These are phyloP conservation scores for zebrafish (Danio rerio) DNA, from an alignment of 2,113 vertebrate genomes.

Conservation along the genomic window DNA sequence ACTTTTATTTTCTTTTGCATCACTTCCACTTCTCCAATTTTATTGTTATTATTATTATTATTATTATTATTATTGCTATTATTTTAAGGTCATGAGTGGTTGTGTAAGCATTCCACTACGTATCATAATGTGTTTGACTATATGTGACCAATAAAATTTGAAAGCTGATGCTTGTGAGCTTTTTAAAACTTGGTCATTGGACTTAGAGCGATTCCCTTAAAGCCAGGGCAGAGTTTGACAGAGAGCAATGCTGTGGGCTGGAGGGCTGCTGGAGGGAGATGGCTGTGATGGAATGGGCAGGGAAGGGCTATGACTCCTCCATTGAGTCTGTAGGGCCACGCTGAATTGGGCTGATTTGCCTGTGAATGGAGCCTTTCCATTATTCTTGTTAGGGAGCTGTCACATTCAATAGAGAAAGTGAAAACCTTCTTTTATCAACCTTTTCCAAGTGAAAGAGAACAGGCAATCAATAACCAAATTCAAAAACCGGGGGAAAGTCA, in stretches of 20 bases:
- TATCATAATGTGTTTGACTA: no score
- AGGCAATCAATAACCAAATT: slow-evolving; percentile 94
- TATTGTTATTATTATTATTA: no score
- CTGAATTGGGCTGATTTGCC: slow-evolving; percentile 99
- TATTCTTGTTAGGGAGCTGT: slow-evolving; percentile 99
- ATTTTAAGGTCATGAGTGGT: no score
- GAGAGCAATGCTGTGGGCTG: no score
- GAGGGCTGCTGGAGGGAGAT: slow-evolving; percentile 77
- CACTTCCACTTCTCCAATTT: no score
- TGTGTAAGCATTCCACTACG: no score
- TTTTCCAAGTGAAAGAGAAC: slow-evolving; percentile 94
- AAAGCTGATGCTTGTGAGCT: slow-evolving; percentile 11
- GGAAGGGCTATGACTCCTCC: slow-evolving; percentile 91
- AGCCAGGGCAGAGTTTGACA: no score
- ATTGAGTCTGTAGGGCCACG: slow-evolving; percentile 94
- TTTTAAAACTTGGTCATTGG: neutral
- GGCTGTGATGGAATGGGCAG: slow-evolving; percentile 94
- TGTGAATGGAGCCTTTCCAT: slow-evolving; percentile 98
- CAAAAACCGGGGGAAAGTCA: slow-evolving; percentile 92
- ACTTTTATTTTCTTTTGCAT: no score
- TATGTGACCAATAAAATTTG: no score
- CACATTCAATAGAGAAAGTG: slow-evolving; percentile 98
- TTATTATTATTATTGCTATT: no score
- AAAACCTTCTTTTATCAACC: slow-evolving; percentile 97
- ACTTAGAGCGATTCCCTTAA: no score